Conservation (phyloP, 1,140 invertebrate genomes). For the Cyclargus thomasi region DNA sequence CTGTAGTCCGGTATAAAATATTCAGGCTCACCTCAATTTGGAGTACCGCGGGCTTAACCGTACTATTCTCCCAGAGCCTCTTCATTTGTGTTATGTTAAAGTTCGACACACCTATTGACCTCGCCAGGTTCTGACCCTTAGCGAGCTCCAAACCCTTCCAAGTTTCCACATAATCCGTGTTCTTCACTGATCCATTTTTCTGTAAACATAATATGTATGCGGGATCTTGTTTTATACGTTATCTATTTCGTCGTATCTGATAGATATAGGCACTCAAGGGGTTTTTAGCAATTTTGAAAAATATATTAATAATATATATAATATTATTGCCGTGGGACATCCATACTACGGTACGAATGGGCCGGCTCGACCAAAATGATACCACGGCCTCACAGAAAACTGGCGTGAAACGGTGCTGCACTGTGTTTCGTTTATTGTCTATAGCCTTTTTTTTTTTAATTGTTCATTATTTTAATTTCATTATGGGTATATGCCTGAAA, state of each 20-base stretch:
- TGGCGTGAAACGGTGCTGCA: too few species aligned
- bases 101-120: slow-evolving; percentile 91
- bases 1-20: slow-evolving; percentile 3
- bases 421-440: too few species aligned
- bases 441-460: too few species aligned
- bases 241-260: background rate
- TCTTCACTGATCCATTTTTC: slow-evolving; percentile 19
- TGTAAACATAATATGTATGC: background rate
- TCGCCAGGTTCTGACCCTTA: slow-evolving; percentile 79
- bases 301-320: too few species aligned
- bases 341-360: too few species aligned
- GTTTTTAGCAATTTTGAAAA: too few species aligned
- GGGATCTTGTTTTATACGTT: background rate
- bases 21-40: slow-evolving; percentile 68
- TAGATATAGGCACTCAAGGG: background rate
- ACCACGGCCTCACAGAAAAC: too few species aligned
- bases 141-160: slow-evolving; percentile 85
- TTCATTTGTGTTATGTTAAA: slow-evolving; percentile 88
- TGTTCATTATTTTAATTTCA: too few species aligned
- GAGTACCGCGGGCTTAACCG: slow-evolving; percentile 68
- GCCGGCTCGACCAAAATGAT: too few species aligned
- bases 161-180: slow-evolving; percentile 79
- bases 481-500: too few species aligned
- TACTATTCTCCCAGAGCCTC: slow-evolving; percentile 76
- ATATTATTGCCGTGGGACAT: too few species aligned